Evolutionary conservation across 2,888 invertebrate species (phyloP).

Genomic region (Drosophila macrothrix): DNA sequence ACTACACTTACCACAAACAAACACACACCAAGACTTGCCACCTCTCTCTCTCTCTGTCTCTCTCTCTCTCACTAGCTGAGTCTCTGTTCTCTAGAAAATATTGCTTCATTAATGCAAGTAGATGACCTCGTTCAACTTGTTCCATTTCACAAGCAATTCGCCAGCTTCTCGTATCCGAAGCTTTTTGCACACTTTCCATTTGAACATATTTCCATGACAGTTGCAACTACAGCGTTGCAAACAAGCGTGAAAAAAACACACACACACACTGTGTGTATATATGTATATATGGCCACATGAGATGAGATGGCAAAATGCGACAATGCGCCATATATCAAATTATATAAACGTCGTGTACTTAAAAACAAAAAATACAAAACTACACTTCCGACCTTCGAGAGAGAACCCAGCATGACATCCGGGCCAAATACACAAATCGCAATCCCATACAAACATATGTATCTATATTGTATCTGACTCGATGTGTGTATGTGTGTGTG

Average conservation of each 20-base stretch:
- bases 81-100: conserved; percentile 25
- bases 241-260: neutral
- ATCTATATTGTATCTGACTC: conserved; percentile 26
- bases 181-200: conserved; percentile 55
- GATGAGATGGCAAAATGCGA: conserved; percentile 73
- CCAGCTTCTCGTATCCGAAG: conserved; percentile 36
- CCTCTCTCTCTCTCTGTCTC: neutral
- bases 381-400: conserved; percentile 77
- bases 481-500: neutral
- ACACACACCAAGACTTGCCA: neutral
- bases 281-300: conserved; percentile 49
- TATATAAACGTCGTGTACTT: conserved; percentile 80
- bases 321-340: conserved; percentile 79
- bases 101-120: conserved; percentile 64
- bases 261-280: neutral
- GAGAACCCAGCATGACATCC: conserved; percentile 76
- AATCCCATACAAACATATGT: conserved; percentile 22
- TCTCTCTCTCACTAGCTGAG: neutral
- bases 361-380: conserved; percentile 53
- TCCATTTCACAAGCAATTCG: conserved; percentile 64
- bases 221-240: conserved; percentile 35
- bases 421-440: conserved; percentile 68
- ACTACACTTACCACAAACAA: neutral
- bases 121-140: conserved; percentile 70
- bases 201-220: conserved; percentile 30